Base-by-base conservation (phyloP, 2,888 invertebrate genomes). In the Andrena camellia region DNA sequence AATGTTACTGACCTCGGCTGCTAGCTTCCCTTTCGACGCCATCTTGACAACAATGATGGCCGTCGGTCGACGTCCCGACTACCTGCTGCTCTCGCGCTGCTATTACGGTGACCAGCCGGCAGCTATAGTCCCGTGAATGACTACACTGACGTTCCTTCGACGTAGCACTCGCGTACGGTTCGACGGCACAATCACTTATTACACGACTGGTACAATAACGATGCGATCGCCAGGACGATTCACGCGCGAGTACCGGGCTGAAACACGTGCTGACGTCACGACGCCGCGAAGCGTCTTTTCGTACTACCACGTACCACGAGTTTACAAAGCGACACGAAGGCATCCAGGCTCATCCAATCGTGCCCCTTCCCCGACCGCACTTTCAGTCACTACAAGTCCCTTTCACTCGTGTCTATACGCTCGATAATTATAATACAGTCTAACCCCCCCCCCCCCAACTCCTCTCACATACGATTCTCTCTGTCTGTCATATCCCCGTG, bases 21-120 rank as follows among this genome's bases (percentile, higher is more conserved):
- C 89, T 80, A 91, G 89, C 87, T 92, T 90, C 85, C 90, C 92
- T 86, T 93, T 93, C 80, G 92, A 91, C 93, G 93, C 93, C 93
- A 93, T 93, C 86, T 93, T 93, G 92, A 90, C 92, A 93, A 92
- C 92, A 91, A 89, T 87, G 87, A 90, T 90, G 90, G 90, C 90
- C 86, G 88, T 82, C 87, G 86, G 82, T 80, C 76, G 86, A 85
- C 67, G 72, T 80, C 72, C 62, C 86, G 75, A 81, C 82, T 85
- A 88, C 81, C 85, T 83, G 82, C 76, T 82, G 75, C 83, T 60
- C 89, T 63, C 85, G 54, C 84, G 87, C 69, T 60, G 66, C 75
- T 69, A 78, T 68, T 76, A 63, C 59, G 68, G 76, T 76, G 80
- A 69, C 70, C 63, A 78, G 63, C 26, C 23, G 4, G 59, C 48